These are phyloP conservation scores for Parapsyche elsis DNA, from an alignment of 1,140 invertebrate genomes.

Conservation along the genomic window DNA sequence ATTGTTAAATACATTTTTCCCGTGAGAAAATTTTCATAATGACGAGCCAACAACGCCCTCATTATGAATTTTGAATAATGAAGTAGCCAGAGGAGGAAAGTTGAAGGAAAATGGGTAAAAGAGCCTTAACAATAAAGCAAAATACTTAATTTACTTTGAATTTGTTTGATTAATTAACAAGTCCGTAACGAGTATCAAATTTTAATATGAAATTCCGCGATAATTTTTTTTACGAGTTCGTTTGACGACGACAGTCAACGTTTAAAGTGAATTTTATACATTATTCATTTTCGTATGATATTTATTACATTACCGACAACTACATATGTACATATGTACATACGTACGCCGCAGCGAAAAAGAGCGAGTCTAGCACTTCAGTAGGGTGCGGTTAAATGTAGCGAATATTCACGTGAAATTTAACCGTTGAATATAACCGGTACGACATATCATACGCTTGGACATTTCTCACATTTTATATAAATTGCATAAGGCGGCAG, in stretches of 20 bases:
- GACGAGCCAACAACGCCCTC: not conserved
- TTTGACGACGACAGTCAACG: no score
- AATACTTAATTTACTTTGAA: constrained; percentile 21
- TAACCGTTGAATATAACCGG: not conserved
- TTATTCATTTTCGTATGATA: not conserved
- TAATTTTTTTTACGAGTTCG: no score
- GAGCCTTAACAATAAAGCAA: not conserved
- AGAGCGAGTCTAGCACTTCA: not conserved
- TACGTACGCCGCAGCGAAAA: not conserved
- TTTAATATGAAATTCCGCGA: not conserved
- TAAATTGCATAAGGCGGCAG: no score
- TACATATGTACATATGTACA: no score
- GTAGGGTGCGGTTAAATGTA: constrained; percentile 8
- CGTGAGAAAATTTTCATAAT: constrained; percentile 5
- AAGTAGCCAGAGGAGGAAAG: not conserved
- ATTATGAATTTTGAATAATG: constrained; percentile 31
- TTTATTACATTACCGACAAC: not conserved
- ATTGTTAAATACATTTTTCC: constrained; percentile 10
- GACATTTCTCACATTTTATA: not conserved
- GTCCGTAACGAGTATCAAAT: not conserved
- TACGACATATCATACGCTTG: not conserved
- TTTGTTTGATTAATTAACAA: not conserved
- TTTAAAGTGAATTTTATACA: not conserved
- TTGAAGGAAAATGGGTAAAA: not conserved
- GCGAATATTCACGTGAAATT: constrained; percentile 18